A percentile compares a stretch with the other conserved stretches of the same genome.
These are phyloP conservation scores for Leptoteleia sp. DNA, from an alignment of 1,140 invertebrate species.

Conservation along the genomic window DNA sequence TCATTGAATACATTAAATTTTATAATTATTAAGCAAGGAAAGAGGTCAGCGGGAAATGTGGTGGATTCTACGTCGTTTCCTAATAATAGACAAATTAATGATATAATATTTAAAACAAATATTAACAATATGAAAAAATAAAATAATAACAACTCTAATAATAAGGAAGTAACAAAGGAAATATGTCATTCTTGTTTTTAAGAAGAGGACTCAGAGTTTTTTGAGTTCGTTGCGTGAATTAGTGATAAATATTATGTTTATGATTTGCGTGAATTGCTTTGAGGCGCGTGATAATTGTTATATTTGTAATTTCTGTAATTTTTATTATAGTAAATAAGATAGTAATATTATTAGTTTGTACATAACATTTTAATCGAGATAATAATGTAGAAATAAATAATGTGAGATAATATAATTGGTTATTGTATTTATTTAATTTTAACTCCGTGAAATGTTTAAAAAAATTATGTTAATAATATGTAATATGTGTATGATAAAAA, in stretches of 20 bases:
- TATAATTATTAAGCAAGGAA: conserved; percentile 6
- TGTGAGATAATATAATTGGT: too few species aligned
- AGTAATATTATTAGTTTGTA: conserved; percentile 64
- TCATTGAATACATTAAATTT: conserved; percentile 23
- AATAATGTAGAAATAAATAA: conserved; percentile 62
- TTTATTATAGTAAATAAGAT: too few species aligned
- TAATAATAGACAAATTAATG: too few species aligned
- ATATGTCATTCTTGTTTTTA: background rate
- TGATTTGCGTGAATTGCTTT: conserved; percentile 49
- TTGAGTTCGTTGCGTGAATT: conserved; percentile 12
- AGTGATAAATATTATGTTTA: conserved; percentile 47
- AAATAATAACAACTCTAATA: too few species aligned
- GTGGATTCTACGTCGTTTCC: too few species aligned
- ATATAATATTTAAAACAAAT: conserved; percentile 3
- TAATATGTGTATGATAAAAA: too few species aligned
- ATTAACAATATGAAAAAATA: conserved; percentile 1
- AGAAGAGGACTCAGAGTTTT: background rate
- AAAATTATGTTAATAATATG: too few species aligned
- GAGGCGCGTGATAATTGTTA: conserved; percentile 62
- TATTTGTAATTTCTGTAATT: conserved; percentile 62
- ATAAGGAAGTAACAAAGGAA: background rate
- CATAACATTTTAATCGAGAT: conserved; percentile 58
- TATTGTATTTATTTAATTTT: too few species aligned
- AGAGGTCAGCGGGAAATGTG: too few species aligned
- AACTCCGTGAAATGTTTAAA: too few species aligned